phyloP scores from a whole-genome alignment of 2,797 vertebrate species.

The Galago senegalensis region DNA sequence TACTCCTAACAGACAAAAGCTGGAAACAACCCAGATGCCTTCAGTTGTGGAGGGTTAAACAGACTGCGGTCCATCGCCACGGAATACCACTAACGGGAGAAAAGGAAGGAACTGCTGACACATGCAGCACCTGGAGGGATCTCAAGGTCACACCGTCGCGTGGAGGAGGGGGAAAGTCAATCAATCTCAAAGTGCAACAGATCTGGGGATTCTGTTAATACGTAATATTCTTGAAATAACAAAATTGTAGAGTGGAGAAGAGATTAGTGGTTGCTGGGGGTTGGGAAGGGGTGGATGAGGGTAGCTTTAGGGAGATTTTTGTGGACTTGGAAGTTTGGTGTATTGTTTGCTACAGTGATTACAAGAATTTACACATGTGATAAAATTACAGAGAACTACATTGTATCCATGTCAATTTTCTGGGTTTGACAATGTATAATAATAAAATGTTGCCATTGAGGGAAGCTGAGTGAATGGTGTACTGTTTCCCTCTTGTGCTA shows the following conservation, averaged over 20 bases:
- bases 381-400: accelerated
- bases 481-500: no score
- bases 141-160: background rate
- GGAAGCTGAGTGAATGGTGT: accelerated
- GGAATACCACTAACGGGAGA: background rate
- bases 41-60: accelerated
- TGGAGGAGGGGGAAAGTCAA: no score
- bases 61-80: accelerated
- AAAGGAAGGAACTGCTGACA: background rate
- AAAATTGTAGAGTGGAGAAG: background rate
- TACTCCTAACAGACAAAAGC: accelerated
- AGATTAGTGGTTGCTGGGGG: accelerated
- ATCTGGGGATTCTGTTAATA: no score
- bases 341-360: accelerated
- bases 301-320: no score
- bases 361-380: no score
- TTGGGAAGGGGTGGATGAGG: accelerated
- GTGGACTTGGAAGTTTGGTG: accelerated
- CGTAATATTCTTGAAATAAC: background rate
- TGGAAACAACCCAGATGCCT: background rate
- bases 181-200: background rate
- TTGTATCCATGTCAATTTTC: background rate
- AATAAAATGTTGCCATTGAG: accelerated
- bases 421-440: background rate
- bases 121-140: accelerated